Evolutionary conservation across 2,113 vertebrate species (phyloP).

Genomic region (Spilogale gracilis): DNA sequence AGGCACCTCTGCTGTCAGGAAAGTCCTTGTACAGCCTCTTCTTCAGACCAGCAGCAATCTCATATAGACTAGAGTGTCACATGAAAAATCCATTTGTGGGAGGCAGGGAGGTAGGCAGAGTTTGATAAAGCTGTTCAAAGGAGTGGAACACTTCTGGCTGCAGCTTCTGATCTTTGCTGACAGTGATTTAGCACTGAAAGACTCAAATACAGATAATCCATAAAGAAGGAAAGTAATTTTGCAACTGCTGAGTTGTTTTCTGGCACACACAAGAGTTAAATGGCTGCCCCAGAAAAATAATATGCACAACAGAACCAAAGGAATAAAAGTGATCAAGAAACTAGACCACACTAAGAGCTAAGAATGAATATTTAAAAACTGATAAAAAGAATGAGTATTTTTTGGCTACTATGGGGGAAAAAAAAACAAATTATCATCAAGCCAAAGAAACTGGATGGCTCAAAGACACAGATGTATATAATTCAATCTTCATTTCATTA

Average conservation of each 20-base stretch:
- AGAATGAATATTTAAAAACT: slow-evolving; percentile 21
- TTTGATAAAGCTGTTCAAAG: not conserved
- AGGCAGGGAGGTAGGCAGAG: not conserved
- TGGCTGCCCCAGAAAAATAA: not conserved
- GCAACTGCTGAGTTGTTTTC: not conserved
- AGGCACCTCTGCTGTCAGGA: not conserved
- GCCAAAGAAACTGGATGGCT: slow-evolving; percentile 11
- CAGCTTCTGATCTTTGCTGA: not conserved
- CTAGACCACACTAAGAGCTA: not conserved
- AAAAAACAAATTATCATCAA: not conserved
- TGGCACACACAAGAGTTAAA: not conserved
- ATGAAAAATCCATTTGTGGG: not conserved
- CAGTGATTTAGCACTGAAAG: not conserved
- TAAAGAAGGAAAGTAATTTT: slow-evolving; percentile 23
- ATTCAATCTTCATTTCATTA: slow-evolving; percentile 8
- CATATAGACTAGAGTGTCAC: not conserved
- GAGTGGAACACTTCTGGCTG: not conserved
- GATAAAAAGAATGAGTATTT: not conserved
- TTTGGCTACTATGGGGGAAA: not conserved
- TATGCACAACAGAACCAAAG: not conserved
- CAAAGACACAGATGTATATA: not conserved
- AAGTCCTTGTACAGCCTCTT: not conserved
- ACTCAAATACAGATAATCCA: not conserved
- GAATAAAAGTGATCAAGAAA: not conserved
- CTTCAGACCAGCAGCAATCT: not conserved